Conservation (phyloP, 2,113 vertebrate genomes). For the Rhabdornis inornatus region DNA sequence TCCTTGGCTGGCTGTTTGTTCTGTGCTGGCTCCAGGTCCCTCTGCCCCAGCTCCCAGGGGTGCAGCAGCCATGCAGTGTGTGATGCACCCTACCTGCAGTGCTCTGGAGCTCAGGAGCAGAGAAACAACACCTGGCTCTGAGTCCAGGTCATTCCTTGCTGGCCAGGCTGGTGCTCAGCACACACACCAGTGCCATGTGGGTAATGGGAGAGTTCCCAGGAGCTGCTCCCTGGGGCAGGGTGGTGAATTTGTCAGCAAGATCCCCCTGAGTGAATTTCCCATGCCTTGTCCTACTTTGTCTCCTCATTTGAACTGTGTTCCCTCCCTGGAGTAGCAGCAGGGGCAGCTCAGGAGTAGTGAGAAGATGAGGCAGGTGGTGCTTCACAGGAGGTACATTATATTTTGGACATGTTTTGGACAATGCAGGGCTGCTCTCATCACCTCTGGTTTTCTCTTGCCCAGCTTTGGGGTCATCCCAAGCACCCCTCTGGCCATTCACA, state of each 20-base stretch:
- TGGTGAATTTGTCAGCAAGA: background rate
- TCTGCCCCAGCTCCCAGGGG: background rate
- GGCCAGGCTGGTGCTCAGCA: background rate
- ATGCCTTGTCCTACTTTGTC: background rate
- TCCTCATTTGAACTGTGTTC: background rate
- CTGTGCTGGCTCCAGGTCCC: background rate
- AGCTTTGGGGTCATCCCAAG: slow-evolving; percentile 97
- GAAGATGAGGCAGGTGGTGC: background rate
- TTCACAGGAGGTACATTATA: background rate
- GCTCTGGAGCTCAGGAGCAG: background rate
- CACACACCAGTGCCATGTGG: background rate
- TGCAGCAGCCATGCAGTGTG: background rate
- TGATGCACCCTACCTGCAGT: background rate
- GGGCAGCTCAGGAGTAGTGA: background rate
- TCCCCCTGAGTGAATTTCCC: background rate
- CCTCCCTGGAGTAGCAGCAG: background rate
- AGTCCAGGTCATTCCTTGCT: background rate
- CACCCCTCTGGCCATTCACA: slow-evolving; percentile 90
- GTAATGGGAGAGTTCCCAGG: background rate
- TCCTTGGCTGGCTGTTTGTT: background rate
- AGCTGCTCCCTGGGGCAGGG: background rate
- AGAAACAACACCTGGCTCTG: background rate
- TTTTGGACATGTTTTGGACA: background rate
- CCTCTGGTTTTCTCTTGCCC: background rate
- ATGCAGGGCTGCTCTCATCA: background rate